Evolutionary conservation across 1,140 invertebrate genomes (phyloP).

Genomic region (Drosophila gunungcola): DNA sequence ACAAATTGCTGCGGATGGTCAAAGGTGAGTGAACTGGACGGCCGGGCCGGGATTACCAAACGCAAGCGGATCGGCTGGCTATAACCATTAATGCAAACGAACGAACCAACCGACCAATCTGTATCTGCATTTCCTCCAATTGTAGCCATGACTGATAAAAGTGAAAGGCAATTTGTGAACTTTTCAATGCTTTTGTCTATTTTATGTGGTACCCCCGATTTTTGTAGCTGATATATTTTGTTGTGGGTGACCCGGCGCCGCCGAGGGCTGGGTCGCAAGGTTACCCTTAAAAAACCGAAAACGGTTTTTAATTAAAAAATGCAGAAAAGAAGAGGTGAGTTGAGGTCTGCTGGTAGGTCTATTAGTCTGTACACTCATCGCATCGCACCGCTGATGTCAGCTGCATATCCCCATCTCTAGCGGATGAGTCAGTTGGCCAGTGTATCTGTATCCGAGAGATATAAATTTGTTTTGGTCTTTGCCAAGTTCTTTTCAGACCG

Average conservation of each 20-base stretch:
- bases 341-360: background rate
- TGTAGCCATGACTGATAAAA: constrained; percentile 35
- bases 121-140: constrained; percentile 19
- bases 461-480: constrained; percentile 45
- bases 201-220: constrained; percentile 12
- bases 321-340: background rate
- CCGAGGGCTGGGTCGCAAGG: constrained; percentile 27
- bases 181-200: constrained; percentile 27
- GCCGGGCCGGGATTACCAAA: constrained; percentile 9
- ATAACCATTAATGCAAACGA: constrained; percentile 5
- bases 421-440: constrained; percentile 23
- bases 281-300: constrained; percentile 25
- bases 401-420: constrained; percentile 33
- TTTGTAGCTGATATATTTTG: constrained; percentile 16
- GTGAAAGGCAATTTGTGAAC: constrained; percentile 55
- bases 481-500: constrained; percentile 40
- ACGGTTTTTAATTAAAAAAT: constrained; percentile 36
- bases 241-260: constrained; percentile 25
- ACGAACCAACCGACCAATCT: background rate
- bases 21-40: constrained; percentile 9
- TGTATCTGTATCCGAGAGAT: constrained; percentile 16
- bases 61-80: constrained; percentile 4
- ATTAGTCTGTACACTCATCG: constrained; percentile 8
- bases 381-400: constrained; percentile 27
- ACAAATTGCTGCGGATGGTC: constrained; percentile 1